Conservation (phyloP, 1,140 invertebrate genomes). For the Macrobrachium nipponense region DNA sequence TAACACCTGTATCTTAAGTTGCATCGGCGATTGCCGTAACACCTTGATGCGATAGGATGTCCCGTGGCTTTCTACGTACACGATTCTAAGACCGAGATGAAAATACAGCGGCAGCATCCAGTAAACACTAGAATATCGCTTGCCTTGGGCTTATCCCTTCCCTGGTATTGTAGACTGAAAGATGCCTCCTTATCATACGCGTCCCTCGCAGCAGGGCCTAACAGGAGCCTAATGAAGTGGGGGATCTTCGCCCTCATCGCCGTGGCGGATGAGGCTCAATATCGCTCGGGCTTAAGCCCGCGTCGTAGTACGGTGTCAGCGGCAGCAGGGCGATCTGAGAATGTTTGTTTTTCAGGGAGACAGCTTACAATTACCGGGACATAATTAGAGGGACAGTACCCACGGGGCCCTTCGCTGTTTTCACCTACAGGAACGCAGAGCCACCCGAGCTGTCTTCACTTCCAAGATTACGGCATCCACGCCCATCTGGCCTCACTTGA, state of each 20-base stretch:
- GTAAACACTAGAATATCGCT: slow-evolving; percentile 52
- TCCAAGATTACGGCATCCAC: no score
- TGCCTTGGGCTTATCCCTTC: slow-evolving; percentile 43
- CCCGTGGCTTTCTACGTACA: no score
- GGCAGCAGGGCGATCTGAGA: slow-evolving; percentile 38
- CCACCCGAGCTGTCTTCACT: background rate
- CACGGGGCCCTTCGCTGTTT: slow-evolving; percentile 2
- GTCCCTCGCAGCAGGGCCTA: background rate
- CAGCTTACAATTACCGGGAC: slow-evolving; percentile 57
- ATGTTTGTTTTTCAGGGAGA: slow-evolving; percentile 58
- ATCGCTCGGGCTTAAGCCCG: background rate
- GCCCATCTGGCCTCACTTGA: no score
- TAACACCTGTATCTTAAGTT: no score
- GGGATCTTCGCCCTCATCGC: background rate
- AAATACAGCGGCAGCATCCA: background rate
- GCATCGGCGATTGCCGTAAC: no score
- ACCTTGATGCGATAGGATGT: no score
- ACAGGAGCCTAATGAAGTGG: background rate
- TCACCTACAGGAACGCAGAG: slow-evolving; percentile 35
- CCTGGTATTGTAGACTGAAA: slow-evolving; percentile 48
- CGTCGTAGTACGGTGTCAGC: background rate
- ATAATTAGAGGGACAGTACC: slow-evolving; percentile 58
- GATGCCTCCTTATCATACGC: slow-evolving; percentile 47
- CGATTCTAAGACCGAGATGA: no score
- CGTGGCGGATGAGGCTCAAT: background rate